Base-by-base conservation (phyloP, 1,140 invertebrate species). In the Onthophagus taurus region DNA sequence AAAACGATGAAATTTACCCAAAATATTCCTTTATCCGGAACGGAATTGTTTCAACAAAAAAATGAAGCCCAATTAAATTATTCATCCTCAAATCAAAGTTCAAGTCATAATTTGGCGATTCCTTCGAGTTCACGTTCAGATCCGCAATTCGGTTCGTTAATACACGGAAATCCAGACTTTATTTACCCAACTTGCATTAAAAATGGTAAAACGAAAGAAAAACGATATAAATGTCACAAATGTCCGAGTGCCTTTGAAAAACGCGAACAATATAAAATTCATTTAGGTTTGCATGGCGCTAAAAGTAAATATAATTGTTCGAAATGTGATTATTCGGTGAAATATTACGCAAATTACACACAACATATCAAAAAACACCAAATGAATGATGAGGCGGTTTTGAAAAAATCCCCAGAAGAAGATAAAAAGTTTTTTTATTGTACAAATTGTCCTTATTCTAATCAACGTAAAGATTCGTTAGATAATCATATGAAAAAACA, bases 221-320 rank as follows among this genome's bases (percentile, higher is more conserved):
- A 86, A 57, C 72, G 82, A 0, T 87, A 85, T 59, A 85, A 86
- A 61, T 88, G 85, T 51, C 76, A 80, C 47, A 89, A 88, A 67
- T 92, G 89, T 62, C 88, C 89, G 0, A 89, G 86, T 13, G 83
- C 84, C 0, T 91, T 90, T 65, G 84, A 88, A 54, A 90, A 91
- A 63, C 69, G 81, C 23, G 81, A 85, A 52, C 85, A 90, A 59
- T 91, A 87, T 59, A 81, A 84, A 56, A 76, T 86, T 11, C 89
- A 92, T 64, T 64, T 88, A 47, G 79, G 79, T 4, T 63, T 92
- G 2, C 89, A 93, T 60, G 87, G 87, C 5, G 83, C 85, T 0
- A 81, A 83, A 49, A 84, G 89, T 61, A 75, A 80, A 46, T 90
- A 87, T 62, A 81, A 78, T 45, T 93, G 89, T 66, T 77, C 84